Evolutionary conservation across 2,888 invertebrate species (phyloP).

Genomic region (Meandrusa payeni): DNA sequence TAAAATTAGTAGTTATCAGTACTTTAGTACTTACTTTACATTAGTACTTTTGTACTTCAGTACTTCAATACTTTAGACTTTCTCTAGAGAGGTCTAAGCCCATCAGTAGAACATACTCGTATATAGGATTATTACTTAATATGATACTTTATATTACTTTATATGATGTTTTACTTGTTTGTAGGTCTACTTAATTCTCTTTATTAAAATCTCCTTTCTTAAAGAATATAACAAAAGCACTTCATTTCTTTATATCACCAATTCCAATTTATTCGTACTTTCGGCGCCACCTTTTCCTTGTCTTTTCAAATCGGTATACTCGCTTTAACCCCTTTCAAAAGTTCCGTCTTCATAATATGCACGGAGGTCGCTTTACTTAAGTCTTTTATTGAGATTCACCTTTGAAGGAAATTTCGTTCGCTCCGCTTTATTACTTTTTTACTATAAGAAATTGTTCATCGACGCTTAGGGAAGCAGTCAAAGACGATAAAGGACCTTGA

Average conservation of each 20-base stretch:
- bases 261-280: conserved; percentile 57
- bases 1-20: no score
- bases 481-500: conserved; percentile 38
- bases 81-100: no score
- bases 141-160: no score
- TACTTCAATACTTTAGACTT: no score
- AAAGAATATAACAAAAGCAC: conserved; percentile 20
- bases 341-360: conserved; percentile 58
- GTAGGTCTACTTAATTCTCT: conserved; percentile 16
- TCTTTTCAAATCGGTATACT: conserved; percentile 64
- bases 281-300: conserved; percentile 63
- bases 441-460: conserved; percentile 41
- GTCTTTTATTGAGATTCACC: conserved; percentile 37
- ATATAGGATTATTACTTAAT: no score
- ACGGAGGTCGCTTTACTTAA: conserved; percentile 34
- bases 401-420: conserved; percentile 42
- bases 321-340: conserved; percentile 70
- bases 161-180: no score
- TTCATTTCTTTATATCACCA: conserved; percentile 31
- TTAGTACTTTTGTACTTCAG: no score
- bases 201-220: conserved; percentile 10
- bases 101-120: no score
- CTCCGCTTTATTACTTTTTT: conserved; percentile 54
- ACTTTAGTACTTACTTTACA: no score
- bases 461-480: conserved; percentile 38